Conservation (phyloP, 2,113 vertebrate species). For the Dascyllus trimaculatus region DNA sequence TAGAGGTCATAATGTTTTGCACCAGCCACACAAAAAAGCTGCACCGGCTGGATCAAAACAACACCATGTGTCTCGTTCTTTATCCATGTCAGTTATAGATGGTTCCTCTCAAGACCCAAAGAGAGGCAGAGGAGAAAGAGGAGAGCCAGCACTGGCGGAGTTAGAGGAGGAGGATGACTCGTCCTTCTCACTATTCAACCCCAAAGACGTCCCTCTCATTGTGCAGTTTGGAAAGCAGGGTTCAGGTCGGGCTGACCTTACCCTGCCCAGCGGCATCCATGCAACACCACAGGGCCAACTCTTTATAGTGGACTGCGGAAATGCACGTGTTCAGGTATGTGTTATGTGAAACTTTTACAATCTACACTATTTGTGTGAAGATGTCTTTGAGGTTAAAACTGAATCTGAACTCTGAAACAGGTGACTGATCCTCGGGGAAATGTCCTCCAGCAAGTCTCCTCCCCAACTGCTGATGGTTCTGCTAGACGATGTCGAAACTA, state of each 20-base stretch:
- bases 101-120: slow-evolving; percentile 59
- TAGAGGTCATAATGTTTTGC: slow-evolving; percentile 34
- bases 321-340: slow-evolving; percentile 84
- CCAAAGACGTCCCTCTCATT: slow-evolving; percentile 62
- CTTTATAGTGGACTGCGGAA: slow-evolving; percentile 87
- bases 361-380: neutral
- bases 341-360: neutral
- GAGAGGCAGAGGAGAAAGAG: slow-evolving; percentile 63
- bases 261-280: slow-evolving; percentile 85
- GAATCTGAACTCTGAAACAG: slow-evolving; percentile 63
- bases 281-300: slow-evolving; percentile 81
- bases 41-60: slow-evolving; percentile 35
- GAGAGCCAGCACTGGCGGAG: slow-evolving; percentile 52
- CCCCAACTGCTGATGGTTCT: slow-evolving; percentile 60
- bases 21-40: slow-evolving; percentile 42
- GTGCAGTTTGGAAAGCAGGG: slow-evolving; percentile 87
- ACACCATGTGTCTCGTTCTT: slow-evolving; percentile 56
- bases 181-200: slow-evolving; percentile 13
- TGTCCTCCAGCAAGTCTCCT: slow-evolving; percentile 83
- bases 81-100: slow-evolving; percentile 80
- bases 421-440: slow-evolving; percentile 82
- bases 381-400: neutral
- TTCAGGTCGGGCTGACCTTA: slow-evolving; percentile 83
- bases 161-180: slow-evolving; percentile 70
- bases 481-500: slow-evolving; percentile 79